Conservation (phyloP, 2,888 invertebrate species). For the Cepaea hortensis region DNA sequence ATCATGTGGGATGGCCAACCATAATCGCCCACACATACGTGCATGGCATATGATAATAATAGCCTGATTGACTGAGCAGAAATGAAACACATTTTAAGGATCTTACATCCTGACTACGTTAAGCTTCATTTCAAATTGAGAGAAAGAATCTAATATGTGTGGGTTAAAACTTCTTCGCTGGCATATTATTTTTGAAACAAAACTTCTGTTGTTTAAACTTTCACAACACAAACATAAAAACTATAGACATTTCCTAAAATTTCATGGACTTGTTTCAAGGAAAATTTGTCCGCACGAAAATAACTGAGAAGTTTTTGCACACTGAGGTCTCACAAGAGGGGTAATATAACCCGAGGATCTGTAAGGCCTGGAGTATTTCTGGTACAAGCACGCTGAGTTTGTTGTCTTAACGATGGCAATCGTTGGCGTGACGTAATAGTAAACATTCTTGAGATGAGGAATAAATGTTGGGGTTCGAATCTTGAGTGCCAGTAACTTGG, state of each 20-base stretch:
- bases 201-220: background rate
- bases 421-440: too few species aligned
- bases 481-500: too few species aligned
- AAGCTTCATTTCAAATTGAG: too few species aligned
- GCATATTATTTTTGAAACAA: background rate
- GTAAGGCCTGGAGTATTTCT: conserved; percentile 12
- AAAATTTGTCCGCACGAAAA: conserved; percentile 22
- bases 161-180: background rate
- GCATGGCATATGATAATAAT: too few species aligned
- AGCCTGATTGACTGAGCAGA: too few species aligned
- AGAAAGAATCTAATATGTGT: background rate
- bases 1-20: too few species aligned
- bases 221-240: conserved; percentile 4
- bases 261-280: background rate
- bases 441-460: background rate
- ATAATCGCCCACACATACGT: too few species aligned
- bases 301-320: background rate
- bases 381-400: background rate
- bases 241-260: background rate
- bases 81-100: too few species aligned
- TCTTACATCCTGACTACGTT: too few species aligned
- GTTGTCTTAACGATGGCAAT: conserved; percentile 20
- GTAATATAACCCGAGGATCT: background rate
- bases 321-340: background rate
- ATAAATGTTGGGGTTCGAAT: background rate